Conservation (phyloP, 2,113 vertebrate species). For the Castor canadensis region DNA sequence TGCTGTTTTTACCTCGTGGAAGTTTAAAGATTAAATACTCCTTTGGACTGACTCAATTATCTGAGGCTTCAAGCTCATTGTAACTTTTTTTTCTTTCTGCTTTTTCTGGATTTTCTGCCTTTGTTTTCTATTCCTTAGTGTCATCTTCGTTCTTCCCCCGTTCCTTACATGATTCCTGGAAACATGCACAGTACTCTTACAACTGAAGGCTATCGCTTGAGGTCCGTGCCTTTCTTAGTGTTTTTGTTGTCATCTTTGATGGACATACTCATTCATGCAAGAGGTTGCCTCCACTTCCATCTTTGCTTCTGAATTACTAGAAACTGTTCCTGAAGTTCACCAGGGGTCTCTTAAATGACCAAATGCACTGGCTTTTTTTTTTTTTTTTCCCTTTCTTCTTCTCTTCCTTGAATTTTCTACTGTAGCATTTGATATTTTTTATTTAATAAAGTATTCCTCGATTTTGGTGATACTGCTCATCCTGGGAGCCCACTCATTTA, state of each 20-base stretch:
- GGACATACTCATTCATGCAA: neutral
- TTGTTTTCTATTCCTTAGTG: conserved; percentile 37
- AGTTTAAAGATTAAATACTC: conserved; percentile 34
- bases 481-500: neutral
- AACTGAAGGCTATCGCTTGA: neutral
- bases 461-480: conserved; percentile 24
- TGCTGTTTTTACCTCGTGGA: conserved; percentile 18
- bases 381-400: neutral
- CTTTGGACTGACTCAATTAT: conserved; percentile 22
- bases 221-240: neutral
- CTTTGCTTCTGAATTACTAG: conserved; percentile 18
- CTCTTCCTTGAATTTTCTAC: conserved; percentile 33
- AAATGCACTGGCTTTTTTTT: neutral
- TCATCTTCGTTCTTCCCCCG: neutral
- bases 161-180: conserved; percentile 13
- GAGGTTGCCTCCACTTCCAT: neutral
- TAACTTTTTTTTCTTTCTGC: neutral
- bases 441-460: neutral
- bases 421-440: neutral
- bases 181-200: neutral
- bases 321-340: neutral
- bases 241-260: neutral
- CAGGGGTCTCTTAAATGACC: neutral
- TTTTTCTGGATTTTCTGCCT: neutral
- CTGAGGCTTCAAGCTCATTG: neutral